Evolutionary conservation across 2,888 invertebrate genomes (phyloP), one percentile per base, ranked within the genome.

Genomic region (Sepioteuthis lessoniana): DNA sequence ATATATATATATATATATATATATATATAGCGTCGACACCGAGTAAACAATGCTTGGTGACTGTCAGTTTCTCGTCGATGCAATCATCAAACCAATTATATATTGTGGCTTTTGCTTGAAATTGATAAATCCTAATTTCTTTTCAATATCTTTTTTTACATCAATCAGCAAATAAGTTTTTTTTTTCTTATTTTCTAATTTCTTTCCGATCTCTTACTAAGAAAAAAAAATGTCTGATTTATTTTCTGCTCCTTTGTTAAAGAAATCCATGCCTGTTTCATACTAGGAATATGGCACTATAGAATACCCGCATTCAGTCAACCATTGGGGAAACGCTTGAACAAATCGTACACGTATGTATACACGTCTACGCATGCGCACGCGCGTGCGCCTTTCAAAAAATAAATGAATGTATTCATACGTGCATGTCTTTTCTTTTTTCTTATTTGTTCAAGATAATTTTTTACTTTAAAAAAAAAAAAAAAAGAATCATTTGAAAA

Each of bases 251-350:
- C n/a, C 76, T 76, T n/a, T 76, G 3, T 35, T 76, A 35, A 42
- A 76, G 76, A 76, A 76, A 76, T 76, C 76, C 76, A 76, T 76
- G 76, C 19, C 76, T n/a, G 76, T 76, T 76, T 76, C 76, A 76
- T 76, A 76, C 76, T 76, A 16, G 25, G 76, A 76, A 76, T 76
- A 76, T 76, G 13, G n/a, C 76, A n/a, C 16, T 76, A 76, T n/a
- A 76, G 76, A 76, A 76, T 76, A n/a, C 13, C 76, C n/a, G 10
- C n/a, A 76, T 76, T 76, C 16, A n/a, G 76, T 35, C n/a, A 76
- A 35, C 35, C 76, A 1, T 76, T 10, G 76, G n/a, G n/a, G 76
- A 76, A 16, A n/a, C 7, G 76, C n/a, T 76, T 76, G 76, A 76
- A 76, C 76, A 76, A 76, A 76, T 16, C 46, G 42, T 31, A 42